phyloP scores from a whole-genome alignment of 2,888 invertebrate genomes.

The Drepana falcataria region DNA sequence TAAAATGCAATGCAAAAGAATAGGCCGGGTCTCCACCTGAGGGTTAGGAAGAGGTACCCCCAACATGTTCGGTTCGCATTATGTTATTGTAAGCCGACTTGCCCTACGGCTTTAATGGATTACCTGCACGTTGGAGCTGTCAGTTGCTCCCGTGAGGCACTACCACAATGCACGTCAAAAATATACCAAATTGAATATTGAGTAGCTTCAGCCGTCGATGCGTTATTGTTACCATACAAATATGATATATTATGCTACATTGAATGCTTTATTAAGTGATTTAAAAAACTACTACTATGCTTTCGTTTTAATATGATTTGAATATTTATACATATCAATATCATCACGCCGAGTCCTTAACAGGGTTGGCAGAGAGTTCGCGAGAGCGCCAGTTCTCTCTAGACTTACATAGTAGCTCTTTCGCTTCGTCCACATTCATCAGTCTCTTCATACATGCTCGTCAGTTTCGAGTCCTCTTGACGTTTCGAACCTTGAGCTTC shows the following conservation, averaged over 20 bases:
- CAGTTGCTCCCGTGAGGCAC: constrained; percentile 19
- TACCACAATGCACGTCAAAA: constrained; percentile 38
- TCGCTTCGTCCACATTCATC: no score
- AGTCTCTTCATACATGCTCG: no score
- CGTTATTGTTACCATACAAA: background rate
- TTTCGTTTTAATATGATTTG: no score
- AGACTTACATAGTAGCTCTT: no score
- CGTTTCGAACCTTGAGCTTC: no score
- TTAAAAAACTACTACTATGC: no score
- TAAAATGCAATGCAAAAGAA: no score
- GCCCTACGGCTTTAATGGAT: constrained; percentile 32
- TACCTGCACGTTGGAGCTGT: constrained; percentile 32
- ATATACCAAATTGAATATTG: constrained; percentile 34
- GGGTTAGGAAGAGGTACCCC: background rate
- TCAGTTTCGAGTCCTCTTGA: no score
- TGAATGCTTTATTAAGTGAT: background rate
- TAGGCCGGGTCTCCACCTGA: background rate
- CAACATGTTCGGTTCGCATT: constrained; percentile 5
- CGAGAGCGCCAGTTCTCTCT: no score
- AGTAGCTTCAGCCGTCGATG: constrained; percentile 15
- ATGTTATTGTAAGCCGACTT: constrained; percentile 26
- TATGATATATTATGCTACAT: background rate
- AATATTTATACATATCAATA: no score
- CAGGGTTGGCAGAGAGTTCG: no score
- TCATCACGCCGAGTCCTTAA: no score